A percentile compares a stretch with the other conserved stretches of the same genome.
phyloP scores from a whole-genome alignment of 1,140 invertebrate species.

The Thrips palmi region DNA sequence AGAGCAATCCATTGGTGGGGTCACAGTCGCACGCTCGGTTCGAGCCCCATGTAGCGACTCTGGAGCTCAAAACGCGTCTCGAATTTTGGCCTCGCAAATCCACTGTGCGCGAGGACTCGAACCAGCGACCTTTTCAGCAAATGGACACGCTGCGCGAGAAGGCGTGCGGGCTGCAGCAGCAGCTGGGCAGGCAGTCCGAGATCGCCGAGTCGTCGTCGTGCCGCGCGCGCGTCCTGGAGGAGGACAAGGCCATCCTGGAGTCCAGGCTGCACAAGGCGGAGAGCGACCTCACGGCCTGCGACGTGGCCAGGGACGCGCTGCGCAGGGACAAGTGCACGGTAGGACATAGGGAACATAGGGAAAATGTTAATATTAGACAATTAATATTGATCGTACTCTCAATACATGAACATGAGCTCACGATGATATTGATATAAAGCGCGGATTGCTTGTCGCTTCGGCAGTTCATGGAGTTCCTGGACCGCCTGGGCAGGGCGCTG shows the following conservation, averaged over 20 bases:
- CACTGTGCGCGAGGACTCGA: no score
- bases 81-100: neutral
- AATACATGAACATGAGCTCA: no score
- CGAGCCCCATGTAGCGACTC: no score
- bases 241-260: constrained; percentile 44
- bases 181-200: constrained; percentile 39
- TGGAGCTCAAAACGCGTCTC: no score
- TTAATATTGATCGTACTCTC: neutral
- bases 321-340: constrained; percentile 39
- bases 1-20: no score
- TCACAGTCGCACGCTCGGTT: neutral
- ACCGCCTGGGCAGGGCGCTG: constrained; percentile 46
- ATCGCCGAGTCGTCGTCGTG: constrained; percentile 36
- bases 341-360: no score
- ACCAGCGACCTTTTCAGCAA: constrained; percentile 31
- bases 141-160: constrained; percentile 48
- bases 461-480: constrained; percentile 53
- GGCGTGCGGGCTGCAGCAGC: constrained; percentile 36
- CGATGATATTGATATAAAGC: no score
- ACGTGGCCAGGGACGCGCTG: constrained; percentile 39
- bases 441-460: no score
- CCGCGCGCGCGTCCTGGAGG: constrained; percentile 43
- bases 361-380: no score
- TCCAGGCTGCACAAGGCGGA: constrained; percentile 50
- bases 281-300: constrained; percentile 40